phyloP scores from a whole-genome alignment of 2,888 invertebrate species.

The Scaptomyza reducta region DNA sequence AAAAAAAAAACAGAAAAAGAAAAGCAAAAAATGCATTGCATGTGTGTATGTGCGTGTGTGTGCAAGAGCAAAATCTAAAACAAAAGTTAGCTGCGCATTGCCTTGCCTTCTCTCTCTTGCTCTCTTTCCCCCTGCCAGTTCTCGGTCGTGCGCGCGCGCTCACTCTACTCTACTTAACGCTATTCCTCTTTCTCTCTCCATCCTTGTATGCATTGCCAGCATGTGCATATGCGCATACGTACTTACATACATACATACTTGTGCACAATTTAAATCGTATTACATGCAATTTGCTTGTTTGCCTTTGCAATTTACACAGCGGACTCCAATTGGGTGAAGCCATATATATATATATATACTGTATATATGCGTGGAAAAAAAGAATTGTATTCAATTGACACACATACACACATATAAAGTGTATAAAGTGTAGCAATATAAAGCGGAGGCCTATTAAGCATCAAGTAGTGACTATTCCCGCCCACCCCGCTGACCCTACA shows the following conservation, averaged over 20 bases:
- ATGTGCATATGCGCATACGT: background rate
- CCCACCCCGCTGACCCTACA: background rate
- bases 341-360: conserved; percentile 1
- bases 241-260: conserved; percentile 14
- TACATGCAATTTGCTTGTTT: conserved; percentile 63
- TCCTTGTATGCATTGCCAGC: background rate
- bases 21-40: background rate
- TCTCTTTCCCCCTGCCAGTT: background rate
- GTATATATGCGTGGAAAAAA: conserved; percentile 11
- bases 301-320: conserved; percentile 51
- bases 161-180: conserved; percentile 5
- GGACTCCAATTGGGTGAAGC: conserved; percentile 52
- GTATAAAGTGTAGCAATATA: background rate
- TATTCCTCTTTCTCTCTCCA: conserved; percentile 2
- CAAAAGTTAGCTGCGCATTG: conserved; percentile 63
- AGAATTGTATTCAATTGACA: conserved; percentile 70
- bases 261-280: conserved; percentile 60
- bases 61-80: conserved; percentile 36
- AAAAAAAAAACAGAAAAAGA: conserved; percentile 5
- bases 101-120: background rate
- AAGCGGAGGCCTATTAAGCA: conserved; percentile 14
- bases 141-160: background rate
- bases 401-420: conserved; percentile 53
- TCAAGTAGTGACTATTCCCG: conserved; percentile 4
- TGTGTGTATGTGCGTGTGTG: conserved; percentile 9